Base-by-base conservation (phyloP, 1,140 invertebrate species). In the Pollicipes pollicipes region DNA sequence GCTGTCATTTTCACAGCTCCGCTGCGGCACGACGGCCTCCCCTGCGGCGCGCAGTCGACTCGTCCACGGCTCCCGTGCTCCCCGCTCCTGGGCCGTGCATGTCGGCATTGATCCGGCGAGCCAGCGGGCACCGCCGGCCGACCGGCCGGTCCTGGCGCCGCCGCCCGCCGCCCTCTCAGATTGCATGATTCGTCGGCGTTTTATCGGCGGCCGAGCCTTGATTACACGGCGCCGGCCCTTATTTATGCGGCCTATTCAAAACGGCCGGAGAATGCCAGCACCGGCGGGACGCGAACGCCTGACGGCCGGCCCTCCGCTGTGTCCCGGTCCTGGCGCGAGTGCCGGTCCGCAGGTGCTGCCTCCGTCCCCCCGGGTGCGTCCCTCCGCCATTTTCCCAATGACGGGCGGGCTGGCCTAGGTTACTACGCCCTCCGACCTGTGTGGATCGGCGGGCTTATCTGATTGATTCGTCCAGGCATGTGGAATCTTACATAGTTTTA, bases 351-450 rank as follows among this genome's bases (percentile, higher is more conserved):
- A 58, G 45, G 45, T 24, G 45, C 13, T 58, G 45, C 13, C n/a
- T n/a, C 45, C 45, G 45, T 21, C 24, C 45, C 45, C 45, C 45
- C 2, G 45, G 45, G 45, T 24, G 45, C 45, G 45, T 58, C 45
- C 45, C 45, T 58, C 45, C 45, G 45, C 45, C 45, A 58, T 58
- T 58, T 58, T 58, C 45, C n/a, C n/a, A n/a, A n/a, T n/a, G n/a
- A n/a, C n/a, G n/a, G n/a, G n/a, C n/a, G n/a, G n/a, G n/a, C n/a
- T n/a, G n/a, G n/a, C n/a, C n/a, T n/a, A n/a, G n/a, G n/a, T n/a
- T n/a, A n/a, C n/a, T n/a, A n/a, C n/a, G n/a, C n/a, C n/a, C n/a
- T n/a, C n/a, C n/a, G n/a, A n/a, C n/a, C n/a, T n/a, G n/a, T n/a
- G n/a, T n/a, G n/a, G n/a, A n/a, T n/a, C n/a, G n/a, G n/a, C n/a